Evolutionary conservation across 2,113 vertebrate genomes (phyloP), one percentile per base, ranked within the genome.

Genomic region (Puma concolor): DNA sequence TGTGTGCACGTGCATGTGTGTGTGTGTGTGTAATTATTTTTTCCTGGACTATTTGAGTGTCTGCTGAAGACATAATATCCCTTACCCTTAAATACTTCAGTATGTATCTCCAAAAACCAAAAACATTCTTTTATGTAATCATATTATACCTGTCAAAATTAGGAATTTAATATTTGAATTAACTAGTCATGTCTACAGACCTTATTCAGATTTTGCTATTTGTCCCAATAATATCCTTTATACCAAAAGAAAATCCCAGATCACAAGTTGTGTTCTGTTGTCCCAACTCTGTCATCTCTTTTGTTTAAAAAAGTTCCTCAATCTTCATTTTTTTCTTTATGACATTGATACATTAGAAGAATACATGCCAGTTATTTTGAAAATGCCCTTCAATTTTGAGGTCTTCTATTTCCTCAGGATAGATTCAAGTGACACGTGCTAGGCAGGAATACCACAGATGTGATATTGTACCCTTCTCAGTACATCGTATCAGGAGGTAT

Each of bases 161-260:
- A 97, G 71, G 36, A 94, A 91, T 66, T 31, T 50, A 84, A 85
- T 27, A 74, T 71, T 91, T 86, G 44, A 91, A 69, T 50, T 38
- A 94, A 50, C 71, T 91, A 54, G 41, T 72, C 57, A 80, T 60
- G 88, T 36, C 17, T 52, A 67, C 2, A 88, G 12, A 27, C 7
- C 5, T 57, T 64, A 38, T 74, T 94, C 25, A 57, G 25, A 79
- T 84, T 88, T 91, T 91, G 11, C 36, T 93, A 2, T 74, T 64
- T 77, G 23, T 79, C 60, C 15, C 36, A 80, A 10, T 83, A 91
- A 76, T 57, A 60, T 67, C n/a, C 11, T 91, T 83, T 44, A n/a
- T 7, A 87, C 14, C 19, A 83, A 44, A 92, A 71, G 33, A 82
- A 90, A 93, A 76, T 82, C 23, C 31, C 44, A 64, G 25, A 12